phyloP scores from a whole-genome alignment of 2,797 vertebrate species.

The Coranthus polyacanthus region DNA sequence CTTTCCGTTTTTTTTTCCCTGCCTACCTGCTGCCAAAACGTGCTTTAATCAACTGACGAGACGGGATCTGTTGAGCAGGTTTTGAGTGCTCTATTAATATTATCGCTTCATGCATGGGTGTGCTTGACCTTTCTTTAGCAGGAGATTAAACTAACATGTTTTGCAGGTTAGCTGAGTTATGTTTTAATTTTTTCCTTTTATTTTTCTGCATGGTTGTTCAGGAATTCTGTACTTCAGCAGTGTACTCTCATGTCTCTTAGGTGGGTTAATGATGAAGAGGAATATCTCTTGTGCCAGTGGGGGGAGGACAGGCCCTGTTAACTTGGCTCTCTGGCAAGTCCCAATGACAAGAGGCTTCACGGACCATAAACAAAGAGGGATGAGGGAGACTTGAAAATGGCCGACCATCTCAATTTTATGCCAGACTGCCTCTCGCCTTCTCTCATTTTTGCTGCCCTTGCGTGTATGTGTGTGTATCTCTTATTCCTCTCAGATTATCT shows the following conservation, averaged over 20 bases:
- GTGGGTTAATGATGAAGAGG: slow-evolving; percentile 76
- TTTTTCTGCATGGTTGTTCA: neutral
- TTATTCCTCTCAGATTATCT: slow-evolving; percentile 44
- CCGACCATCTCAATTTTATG: slow-evolving; percentile 85
- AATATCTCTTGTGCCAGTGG: slow-evolving; percentile 62
- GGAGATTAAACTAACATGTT: no score
- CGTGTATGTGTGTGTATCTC: slow-evolving; percentile 20
- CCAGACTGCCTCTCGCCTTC: slow-evolving; percentile 76
- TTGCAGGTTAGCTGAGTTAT: no score
- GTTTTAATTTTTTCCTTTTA: neutral
- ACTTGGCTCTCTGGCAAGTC: slow-evolving; percentile 79
- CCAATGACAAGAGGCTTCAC: slow-evolving; percentile 84
- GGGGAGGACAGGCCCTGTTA: slow-evolving; percentile 82
- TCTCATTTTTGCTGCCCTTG: slow-evolving; percentile 44
- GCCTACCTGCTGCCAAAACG: no score
- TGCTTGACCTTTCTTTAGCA: neutral
- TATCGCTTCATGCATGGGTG: neutral
- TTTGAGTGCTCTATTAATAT: neutral
- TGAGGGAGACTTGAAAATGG: slow-evolving; percentile 80
- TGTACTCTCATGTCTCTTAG: slow-evolving; percentile 51
- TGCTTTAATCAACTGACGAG: neutral
- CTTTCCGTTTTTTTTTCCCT: no score
- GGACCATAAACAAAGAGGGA: slow-evolving; percentile 84
- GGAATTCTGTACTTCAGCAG: slow-evolving; percentile 33
- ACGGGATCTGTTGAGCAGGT: neutral